phyloP scores from a whole-genome alignment of 2,113 vertebrate genomes.

The Strix uralensis region DNA sequence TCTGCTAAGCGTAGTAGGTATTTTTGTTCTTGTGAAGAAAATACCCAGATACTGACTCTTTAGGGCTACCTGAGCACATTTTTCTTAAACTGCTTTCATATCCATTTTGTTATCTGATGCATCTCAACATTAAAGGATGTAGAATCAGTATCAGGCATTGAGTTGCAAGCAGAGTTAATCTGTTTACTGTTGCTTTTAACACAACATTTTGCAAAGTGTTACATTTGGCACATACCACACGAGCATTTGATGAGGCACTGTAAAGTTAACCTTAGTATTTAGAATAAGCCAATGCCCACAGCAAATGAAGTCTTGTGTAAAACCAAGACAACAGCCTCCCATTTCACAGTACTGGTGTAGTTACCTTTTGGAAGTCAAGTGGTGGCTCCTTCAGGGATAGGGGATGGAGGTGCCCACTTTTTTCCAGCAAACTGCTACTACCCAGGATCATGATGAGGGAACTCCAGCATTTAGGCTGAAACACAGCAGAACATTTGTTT shows the following conservation, averaged over 20 bases:
- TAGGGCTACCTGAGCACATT: not conserved
- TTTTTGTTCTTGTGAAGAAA: not conserved
- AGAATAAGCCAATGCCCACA: not conserved
- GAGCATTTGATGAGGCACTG: not conserved
- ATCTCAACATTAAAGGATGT: not conserved
- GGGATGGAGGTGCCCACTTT: not conserved
- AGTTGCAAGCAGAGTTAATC: not conserved
- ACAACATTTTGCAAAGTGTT: not conserved
- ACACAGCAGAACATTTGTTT: not conserved
- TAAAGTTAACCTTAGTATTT: not conserved
- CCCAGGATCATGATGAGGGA: constrained; percentile 36
- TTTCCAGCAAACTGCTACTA: not conserved
- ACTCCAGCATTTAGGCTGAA: constrained; percentile 59
- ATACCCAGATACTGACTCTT: not conserved
- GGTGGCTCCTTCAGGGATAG: constrained; percentile 5
- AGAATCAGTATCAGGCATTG: not conserved
- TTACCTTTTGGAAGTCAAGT: constrained; percentile 24
- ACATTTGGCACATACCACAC: no score
- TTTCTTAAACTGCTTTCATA: not conserved
- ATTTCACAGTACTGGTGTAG: not conserved
- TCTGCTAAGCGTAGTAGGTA: no score
- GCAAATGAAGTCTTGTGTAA: not conserved
- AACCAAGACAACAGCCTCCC: not conserved
- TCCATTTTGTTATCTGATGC: not conserved
- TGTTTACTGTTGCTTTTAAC: not conserved